phyloP scores from a whole-genome alignment of 2,888 invertebrate species.

The Pelosia muscerda region DNA sequence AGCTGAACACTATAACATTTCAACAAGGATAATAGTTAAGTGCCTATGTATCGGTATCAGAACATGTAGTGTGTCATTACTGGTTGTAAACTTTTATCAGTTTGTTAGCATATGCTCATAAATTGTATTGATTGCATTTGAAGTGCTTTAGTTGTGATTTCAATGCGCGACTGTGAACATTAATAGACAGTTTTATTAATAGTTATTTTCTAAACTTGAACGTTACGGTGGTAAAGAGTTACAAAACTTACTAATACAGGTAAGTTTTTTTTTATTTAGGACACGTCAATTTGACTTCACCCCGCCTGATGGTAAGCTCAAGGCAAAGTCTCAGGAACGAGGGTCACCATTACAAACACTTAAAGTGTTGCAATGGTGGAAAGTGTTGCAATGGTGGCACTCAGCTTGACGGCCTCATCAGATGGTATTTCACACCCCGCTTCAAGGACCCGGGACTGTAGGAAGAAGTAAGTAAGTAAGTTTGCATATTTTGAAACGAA shows the following conservation, averaged over 20 bases:
- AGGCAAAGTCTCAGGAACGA: too few relatives aligned
- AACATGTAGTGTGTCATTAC: not conserved
- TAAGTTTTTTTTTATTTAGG: slow-evolving; percentile 3
- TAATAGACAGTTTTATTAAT: not conserved
- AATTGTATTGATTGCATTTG: not conserved
- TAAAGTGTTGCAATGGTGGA: too few relatives aligned
- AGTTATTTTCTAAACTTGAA: not conserved
- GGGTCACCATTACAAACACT: too few relatives aligned
- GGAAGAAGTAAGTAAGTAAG: too few relatives aligned
- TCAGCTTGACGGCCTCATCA: too few relatives aligned
- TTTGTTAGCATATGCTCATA: not conserved
- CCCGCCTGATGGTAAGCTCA: too few relatives aligned
- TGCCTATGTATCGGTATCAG: slow-evolving; percentile 1
- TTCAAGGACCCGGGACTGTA: too few relatives aligned
- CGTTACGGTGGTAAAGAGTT: not conserved
- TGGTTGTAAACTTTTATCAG: not conserved
- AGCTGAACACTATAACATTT: not conserved
- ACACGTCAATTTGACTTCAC: too few relatives aligned
- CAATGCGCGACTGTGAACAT: not conserved
- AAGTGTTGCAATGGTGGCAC: too few relatives aligned
- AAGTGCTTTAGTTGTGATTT: not conserved
- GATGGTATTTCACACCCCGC: too few relatives aligned
- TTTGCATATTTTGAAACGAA: not conserved
- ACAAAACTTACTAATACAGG: not conserved
- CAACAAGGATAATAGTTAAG: slow-evolving; percentile 11